Evolutionary conservation across 2,797 vertebrate species (phyloP).

Genomic region (Serranus cabrilla): DNA sequence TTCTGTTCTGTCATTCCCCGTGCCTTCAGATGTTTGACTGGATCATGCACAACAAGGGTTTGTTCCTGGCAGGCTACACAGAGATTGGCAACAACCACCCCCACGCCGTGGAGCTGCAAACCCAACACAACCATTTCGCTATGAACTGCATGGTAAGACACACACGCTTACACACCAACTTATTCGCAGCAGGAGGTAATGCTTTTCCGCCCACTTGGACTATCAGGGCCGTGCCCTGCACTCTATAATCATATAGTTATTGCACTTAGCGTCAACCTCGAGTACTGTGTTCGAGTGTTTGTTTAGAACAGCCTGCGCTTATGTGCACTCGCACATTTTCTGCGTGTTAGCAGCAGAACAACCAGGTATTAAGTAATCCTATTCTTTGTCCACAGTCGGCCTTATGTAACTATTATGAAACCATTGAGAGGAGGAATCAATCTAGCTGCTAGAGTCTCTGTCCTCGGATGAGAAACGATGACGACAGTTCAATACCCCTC

Average conservation of each 20-base stretch:
- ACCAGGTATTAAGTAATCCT: constrained; percentile 74
- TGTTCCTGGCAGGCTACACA: constrained; percentile 98
- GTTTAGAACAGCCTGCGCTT: constrained; percentile 54
- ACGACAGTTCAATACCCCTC: background rate
- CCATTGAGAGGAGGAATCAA: constrained; percentile 50
- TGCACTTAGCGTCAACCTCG: constrained; percentile 59
- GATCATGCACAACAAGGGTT: constrained; percentile 99
- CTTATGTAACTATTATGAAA: constrained; percentile 80
- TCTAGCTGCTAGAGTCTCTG: constrained; percentile 23
- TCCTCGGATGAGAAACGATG: constrained; percentile 28
- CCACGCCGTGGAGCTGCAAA: constrained; percentile 97
- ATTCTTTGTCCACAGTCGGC: constrained; percentile 56
- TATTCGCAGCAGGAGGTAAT: constrained; percentile 43
- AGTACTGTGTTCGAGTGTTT: constrained; percentile 54
- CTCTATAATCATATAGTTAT: constrained; percentile 63
- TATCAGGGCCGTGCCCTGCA: constrained; percentile 30
- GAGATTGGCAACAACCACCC: constrained; percentile 98
- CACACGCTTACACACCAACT: constrained; percentile 6
- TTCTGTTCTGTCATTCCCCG: constrained; percentile 35
- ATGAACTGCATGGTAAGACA: constrained; percentile 99
- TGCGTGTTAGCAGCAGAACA: constrained; percentile 42
- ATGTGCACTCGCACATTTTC: constrained; percentile 31
- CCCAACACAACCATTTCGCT: constrained; percentile 99
- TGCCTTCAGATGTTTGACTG: constrained; percentile 97
- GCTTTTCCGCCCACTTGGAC: constrained; percentile 58